phyloP scores from a whole-genome alignment of 2,888 invertebrate genomes.

The Leptinotarsa rubiginosa region DNA sequence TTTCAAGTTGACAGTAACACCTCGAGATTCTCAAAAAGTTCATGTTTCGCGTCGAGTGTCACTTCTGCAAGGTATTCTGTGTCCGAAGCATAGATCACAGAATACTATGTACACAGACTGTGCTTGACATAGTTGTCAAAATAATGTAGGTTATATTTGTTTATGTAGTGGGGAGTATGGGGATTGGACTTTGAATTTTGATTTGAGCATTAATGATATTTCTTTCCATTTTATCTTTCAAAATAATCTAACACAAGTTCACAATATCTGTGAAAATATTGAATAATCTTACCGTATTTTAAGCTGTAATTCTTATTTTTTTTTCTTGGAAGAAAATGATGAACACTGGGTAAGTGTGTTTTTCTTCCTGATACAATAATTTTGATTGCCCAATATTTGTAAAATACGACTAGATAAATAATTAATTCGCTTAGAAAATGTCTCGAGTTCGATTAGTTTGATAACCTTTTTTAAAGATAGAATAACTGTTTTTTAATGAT shows the following conservation, averaged over 20 bases:
- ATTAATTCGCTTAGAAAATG: too few relatives aligned
- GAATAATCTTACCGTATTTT: neutral
- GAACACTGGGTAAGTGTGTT: slow-evolving; percentile 48
- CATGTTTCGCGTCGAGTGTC: too few relatives aligned
- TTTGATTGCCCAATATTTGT: too few relatives aligned
- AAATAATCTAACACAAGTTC: neutral
- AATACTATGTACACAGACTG: too few relatives aligned
- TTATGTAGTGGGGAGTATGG: neutral
- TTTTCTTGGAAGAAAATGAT: slow-evolving; percentile 42
- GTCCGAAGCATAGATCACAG: too few relatives aligned
- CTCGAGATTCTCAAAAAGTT: too few relatives aligned
- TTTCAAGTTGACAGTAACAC: too few relatives aligned
- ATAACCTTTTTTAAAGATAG: too few relatives aligned
- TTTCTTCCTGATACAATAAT: neutral
- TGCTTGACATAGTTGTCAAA: neutral
- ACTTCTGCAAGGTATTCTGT: too few relatives aligned
- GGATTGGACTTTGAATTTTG: slow-evolving; percentile 8
- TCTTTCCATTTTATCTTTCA: neutral
- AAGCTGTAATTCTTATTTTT: neutral
- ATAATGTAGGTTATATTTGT: neutral
- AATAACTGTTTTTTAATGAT: too few relatives aligned
- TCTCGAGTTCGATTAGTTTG: too few relatives aligned
- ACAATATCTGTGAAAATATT: neutral
- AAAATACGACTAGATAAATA: too few relatives aligned
- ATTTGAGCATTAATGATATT: neutral